Base-by-base conservation (phyloP, 2,888 invertebrate genomes). In the Hyposoter dolosus region DNA sequence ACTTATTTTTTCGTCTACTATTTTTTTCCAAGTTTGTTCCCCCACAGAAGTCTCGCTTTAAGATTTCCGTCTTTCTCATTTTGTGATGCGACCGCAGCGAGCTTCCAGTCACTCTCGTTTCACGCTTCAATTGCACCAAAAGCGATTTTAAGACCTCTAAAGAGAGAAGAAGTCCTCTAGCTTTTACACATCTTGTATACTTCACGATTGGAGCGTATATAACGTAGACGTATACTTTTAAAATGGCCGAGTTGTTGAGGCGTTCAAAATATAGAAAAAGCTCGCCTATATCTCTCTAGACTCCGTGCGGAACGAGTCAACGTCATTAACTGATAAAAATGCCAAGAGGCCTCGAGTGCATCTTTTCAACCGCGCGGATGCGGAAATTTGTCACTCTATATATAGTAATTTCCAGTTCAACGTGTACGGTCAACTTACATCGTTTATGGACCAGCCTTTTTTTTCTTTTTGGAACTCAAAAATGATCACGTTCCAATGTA, bases 31-130 rank as follows among this genome's bases (percentile, higher is more conserved):
- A 60, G 56, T 56, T 28, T 28, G 28, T 60, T 60, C 15, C 60
- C 5, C 15, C 15, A 28, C 15, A 15, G 5, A 5, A 60, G 28
- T 28, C 75, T 77, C 72, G 53, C 66, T 68, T 50, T 15, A 28
- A 66, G 43, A 47, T 65, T 72, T 68, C 53, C 65, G 12, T 17
- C 63, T 50, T 47, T 40, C 17, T 19, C 50, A 28, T 81, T 43
- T 53, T 40, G 28, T n/a, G 43, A 17, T 23, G 53, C 66, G 43
- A 53, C 65, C 43, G 53, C 17, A 12, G n/a, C 65, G 80, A 65
- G 43, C 45, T 19, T 75, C 75, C 74, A 79, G 72, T 63, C 78
- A 68, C 74, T 78, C 74, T 78, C 74, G 74, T 74, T 85, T 69
- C 69, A 60, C 63, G 75, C 74, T 63, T 66, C 81, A 77, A 72